A percentile compares a stretch with the other conserved stretches of the same genome.
Evolutionary conservation across 2,113 vertebrate genomes (phyloP).

Genomic region (Turdus rufiventris): DNA sequence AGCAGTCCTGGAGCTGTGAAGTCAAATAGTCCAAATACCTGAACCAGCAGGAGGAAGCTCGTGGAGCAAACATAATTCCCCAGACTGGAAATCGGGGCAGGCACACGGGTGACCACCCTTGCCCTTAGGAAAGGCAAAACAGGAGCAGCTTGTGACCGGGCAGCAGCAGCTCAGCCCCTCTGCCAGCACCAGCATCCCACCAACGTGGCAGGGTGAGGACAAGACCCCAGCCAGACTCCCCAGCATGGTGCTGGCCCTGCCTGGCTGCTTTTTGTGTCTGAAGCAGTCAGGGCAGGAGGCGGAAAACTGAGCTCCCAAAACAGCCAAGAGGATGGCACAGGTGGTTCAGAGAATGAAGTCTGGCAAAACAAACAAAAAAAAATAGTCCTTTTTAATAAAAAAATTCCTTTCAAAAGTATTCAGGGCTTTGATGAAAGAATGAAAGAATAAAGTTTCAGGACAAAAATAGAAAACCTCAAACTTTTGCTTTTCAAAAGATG

Average conservation of each 20-base stretch:
- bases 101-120: not conserved
- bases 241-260: not conserved
- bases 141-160: not conserved
- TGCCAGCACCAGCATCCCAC: not conserved
- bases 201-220: not conserved
- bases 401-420: slow-evolving; percentile 32
- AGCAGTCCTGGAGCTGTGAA: not conserved
- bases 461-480: not conserved
- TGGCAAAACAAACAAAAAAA: not conserved
- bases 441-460: not conserved
- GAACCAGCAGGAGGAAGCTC: slow-evolving; percentile 16
- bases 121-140: not conserved
- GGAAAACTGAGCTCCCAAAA: not conserved
- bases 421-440: not conserved
- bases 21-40: slow-evolving; percentile 7
- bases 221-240: fast-evolving
- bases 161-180: not conserved
- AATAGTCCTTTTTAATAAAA: not conserved
- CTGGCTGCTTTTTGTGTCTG: not conserved
- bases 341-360: not conserved
- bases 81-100: slow-evolving; percentile 24
- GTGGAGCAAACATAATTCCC: not conserved
- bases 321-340: not conserved
- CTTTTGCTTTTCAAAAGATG: not conserved
- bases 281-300: not conserved